These are phyloP conservation scores for Philotrypesis tridentata DNA, from an alignment of 1,140 invertebrate species.

Conservation along the genomic window DNA sequence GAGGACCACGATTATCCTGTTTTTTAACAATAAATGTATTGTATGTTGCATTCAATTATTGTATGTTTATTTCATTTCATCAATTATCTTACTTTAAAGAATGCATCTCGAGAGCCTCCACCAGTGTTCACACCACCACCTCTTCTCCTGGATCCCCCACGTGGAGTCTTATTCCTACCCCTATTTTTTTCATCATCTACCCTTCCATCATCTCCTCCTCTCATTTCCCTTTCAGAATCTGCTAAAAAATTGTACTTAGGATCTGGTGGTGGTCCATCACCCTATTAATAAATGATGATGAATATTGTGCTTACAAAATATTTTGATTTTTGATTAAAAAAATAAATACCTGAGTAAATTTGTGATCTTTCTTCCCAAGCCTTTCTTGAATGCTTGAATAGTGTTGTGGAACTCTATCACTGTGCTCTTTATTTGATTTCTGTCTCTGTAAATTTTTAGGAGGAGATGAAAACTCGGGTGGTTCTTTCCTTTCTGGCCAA, in stretches of 20 bases:
- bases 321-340: constrained; percentile 43
- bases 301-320: background rate
- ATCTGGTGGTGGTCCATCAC: constrained; percentile 73
- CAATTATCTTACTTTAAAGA: constrained; percentile 58
- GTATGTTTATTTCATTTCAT: background rate
- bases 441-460: constrained; percentile 52
- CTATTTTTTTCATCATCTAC: constrained; percentile 60
- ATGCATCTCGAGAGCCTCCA: constrained; percentile 57
- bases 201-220: constrained; percentile 50
- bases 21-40: constrained; percentile 7
- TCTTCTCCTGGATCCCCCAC: constrained; percentile 58
- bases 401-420: constrained; percentile 53
- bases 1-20: constrained; percentile 51
- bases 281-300: constrained; percentile 54
- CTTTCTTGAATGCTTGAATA: constrained; percentile 50
- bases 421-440: constrained; percentile 60
- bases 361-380: constrained; percentile 65
- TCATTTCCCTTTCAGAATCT: constrained; percentile 70
- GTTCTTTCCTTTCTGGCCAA: constrained; percentile 69
- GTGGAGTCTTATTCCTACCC: constrained; percentile 55
- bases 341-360: constrained; percentile 63
- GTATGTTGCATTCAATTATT: background rate
- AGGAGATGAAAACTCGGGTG: constrained; percentile 64
- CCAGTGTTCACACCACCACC: constrained; percentile 48
- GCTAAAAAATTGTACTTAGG: constrained; percentile 73